These are phyloP conservation scores for Ivindomyrus marchei DNA, from an alignment of 2,113 vertebrate genomes.

Conservation along the genomic window DNA sequence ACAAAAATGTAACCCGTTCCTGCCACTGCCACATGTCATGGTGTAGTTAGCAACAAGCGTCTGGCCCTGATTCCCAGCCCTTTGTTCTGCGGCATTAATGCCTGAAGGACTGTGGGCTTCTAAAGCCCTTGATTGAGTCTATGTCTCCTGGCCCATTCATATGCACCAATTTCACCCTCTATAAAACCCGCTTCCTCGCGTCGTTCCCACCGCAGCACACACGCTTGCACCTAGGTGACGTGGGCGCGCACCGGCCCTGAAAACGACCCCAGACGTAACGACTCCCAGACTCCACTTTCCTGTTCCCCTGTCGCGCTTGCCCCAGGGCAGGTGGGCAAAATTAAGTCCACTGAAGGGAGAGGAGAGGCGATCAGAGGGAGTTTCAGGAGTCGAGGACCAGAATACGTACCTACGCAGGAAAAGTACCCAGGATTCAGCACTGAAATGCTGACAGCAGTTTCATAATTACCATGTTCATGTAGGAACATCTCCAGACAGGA, in stretches of 20 bases:
- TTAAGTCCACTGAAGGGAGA: not conserved
- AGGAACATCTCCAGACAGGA: not conserved
- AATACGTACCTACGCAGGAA: not conserved
- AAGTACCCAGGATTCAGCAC: not conserved
- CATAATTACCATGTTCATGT: not conserved
- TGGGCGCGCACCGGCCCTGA: not conserved
- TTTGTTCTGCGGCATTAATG: not conserved
- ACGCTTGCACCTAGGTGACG: conserved; percentile 13
- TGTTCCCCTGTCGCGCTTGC: not conserved
- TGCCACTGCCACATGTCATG: not conserved
- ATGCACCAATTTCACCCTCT: conserved; percentile 21
- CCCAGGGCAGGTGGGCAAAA: not conserved
- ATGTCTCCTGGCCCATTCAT: conserved; percentile 10
- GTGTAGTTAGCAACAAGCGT: not conserved
- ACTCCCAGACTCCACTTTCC: not conserved
- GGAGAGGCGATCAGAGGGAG: not conserved
- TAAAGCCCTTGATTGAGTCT: not conserved
- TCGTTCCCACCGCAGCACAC: not conserved
- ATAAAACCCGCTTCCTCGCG: not conserved
- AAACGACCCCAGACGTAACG: conserved; percentile 4
- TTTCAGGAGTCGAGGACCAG: not conserved
- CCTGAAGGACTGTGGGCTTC: not conserved
- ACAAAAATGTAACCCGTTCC: not conserved
- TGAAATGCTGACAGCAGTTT: not conserved
- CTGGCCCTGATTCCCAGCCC: not conserved